Evolutionary conservation across 2,797 vertebrate species (phyloP).

Genomic region (Eremophila alpestris): DNA sequence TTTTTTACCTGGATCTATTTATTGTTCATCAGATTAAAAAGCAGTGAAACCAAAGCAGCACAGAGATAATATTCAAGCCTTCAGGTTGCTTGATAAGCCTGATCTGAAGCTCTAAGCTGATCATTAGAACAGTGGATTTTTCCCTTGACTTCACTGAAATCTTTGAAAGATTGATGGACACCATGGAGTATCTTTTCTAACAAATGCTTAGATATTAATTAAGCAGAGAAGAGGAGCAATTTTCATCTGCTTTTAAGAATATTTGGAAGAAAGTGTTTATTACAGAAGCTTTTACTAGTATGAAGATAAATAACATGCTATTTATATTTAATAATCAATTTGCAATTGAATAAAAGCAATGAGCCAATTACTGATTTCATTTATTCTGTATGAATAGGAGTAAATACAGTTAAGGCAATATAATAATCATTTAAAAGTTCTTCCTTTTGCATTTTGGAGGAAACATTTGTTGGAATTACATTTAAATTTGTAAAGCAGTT

Average conservation of each 20-base stretch:
- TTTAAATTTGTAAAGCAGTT: background rate
- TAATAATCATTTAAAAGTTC: background rate
- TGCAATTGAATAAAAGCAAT: background rate
- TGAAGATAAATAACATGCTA: background rate
- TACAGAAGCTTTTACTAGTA: background rate
- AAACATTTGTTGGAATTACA: background rate
- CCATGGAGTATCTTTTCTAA: background rate
- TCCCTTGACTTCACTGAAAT: background rate
- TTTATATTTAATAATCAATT: conserved; percentile 19
- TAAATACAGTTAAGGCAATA: background rate
- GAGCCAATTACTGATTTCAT: background rate
- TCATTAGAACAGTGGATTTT: background rate
- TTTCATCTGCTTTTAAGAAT: background rate
- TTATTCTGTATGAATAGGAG: background rate
- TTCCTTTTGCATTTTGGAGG: background rate
- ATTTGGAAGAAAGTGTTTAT: background rate
- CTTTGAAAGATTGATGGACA: background rate
- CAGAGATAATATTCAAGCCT: background rate
- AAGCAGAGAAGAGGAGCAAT: background rate
- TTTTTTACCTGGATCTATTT: fast-evolving
- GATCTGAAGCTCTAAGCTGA: background rate
- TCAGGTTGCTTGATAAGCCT: background rate
- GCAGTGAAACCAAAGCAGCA: background rate
- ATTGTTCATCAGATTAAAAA: background rate
- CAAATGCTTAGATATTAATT: background rate